Conservation (phyloP, 2,113 vertebrate species). For the Oreocharis arfaki region DNA sequence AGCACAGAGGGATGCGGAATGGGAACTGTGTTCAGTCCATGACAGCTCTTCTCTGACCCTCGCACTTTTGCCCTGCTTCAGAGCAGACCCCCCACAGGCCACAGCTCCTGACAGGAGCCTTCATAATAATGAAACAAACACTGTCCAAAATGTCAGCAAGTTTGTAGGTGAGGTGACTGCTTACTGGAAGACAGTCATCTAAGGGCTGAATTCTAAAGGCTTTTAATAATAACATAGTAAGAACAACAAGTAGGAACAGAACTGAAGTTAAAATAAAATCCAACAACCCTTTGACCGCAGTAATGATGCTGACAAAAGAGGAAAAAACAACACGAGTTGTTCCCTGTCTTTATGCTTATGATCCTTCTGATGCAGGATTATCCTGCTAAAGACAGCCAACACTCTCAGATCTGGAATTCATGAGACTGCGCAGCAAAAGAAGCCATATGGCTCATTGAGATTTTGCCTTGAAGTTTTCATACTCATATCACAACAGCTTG, state of each 20-base stretch:
- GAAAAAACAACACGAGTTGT: not conserved
- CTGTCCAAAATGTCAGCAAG: not conserved
- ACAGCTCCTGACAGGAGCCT: not conserved
- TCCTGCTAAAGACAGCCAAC: not conserved
- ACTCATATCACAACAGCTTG: conserved; percentile 16
- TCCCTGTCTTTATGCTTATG: not conserved
- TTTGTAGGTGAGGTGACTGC: not conserved
- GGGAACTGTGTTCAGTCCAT: not conserved
- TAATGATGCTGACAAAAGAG: not conserved
- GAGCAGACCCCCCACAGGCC: accelerated
- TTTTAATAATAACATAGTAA: not conserved
- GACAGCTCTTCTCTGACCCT: not conserved
- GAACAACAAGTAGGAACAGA: not conserved
- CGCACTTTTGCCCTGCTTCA: not conserved
- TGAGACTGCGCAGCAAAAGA: not conserved
- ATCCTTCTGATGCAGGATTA: not conserved
- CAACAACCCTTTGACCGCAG: not conserved
- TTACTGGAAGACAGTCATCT: not conserved
- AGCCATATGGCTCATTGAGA: not conserved
- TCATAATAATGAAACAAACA: not conserved
- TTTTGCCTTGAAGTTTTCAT: conserved; percentile 21
- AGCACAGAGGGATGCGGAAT: not conserved
- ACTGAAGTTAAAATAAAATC: not conserved
- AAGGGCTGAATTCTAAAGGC: not conserved
- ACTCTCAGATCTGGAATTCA: not conserved